phyloP scores from a whole-genome alignment of 2,888 invertebrate species.

The Heliconius cydno region DNA sequence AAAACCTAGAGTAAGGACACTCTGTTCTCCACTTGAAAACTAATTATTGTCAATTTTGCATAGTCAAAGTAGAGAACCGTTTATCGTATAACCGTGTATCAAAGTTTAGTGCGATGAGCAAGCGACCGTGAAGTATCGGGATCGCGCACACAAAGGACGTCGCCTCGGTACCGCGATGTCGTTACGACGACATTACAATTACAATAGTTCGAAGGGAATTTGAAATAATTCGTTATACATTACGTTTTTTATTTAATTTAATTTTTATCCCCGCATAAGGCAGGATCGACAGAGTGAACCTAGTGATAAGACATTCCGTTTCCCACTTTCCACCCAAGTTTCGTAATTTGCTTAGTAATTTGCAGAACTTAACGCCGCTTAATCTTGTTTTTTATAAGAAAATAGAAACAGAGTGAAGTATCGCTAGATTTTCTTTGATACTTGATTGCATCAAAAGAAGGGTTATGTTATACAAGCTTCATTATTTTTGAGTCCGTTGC shows the following conservation, averaged over 20 bases:
- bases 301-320: background rate
- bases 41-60: background rate
- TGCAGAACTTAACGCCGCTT: background rate
- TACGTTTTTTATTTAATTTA: background rate
- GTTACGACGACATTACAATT: conserved; percentile 6
- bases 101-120: conserved; percentile 18
- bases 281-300: background rate
- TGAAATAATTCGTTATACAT: background rate
- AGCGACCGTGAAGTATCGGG: conserved; percentile 17
- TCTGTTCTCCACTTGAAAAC: background rate
- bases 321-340: too few species aligned
- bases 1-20: background rate
- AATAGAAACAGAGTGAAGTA: too few species aligned
- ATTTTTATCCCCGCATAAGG: background rate
- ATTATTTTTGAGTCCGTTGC: too few species aligned
- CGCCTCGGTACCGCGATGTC: conserved; percentile 4
- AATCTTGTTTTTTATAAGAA: too few species aligned
- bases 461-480: too few species aligned
- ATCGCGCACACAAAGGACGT: conserved; percentile 17
- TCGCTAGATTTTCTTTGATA: too few species aligned
- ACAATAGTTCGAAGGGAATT: background rate
- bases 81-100: background rate
- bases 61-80: background rate
- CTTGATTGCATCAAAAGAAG: too few species aligned
- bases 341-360: too few species aligned